Evolutionary conservation across 2,113 vertebrate genomes (phyloP).

Genomic region (Mesitornis unicolor): DNA sequence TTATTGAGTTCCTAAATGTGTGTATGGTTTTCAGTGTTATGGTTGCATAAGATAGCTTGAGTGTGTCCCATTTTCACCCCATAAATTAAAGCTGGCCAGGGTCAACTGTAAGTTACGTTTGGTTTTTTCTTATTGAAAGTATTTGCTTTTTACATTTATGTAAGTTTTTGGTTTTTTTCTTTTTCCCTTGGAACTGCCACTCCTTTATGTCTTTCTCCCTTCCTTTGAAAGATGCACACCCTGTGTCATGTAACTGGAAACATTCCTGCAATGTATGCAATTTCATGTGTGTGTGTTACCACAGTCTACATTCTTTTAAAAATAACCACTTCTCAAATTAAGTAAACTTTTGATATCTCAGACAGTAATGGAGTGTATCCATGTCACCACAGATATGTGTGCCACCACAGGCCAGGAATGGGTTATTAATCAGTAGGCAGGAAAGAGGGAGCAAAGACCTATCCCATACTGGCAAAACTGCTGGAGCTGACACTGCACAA

Average conservation of each 20-base stretch:
- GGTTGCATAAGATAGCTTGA: slow-evolving; percentile 61
- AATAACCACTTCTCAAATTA: not conserved
- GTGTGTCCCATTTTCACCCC: slow-evolving; percentile 58
- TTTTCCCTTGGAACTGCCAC: not conserved
- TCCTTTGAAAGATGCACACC: slow-evolving; percentile 39
- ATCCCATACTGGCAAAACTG: not conserved
- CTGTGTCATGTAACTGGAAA: slow-evolving; percentile 39
- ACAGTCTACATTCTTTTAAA: slow-evolving; percentile 17
- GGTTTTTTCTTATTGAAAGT: slow-evolving; percentile 49
- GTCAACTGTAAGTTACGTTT: slow-evolving; percentile 60
- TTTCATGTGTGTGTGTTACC: not conserved
- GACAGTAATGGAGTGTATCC: not conserved
- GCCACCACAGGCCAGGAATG: not conserved
- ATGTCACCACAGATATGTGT: not conserved
- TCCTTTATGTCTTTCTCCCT: slow-evolving; percentile 7
- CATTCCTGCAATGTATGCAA: slow-evolving; percentile 11
- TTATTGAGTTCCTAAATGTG: slow-evolving; percentile 31
- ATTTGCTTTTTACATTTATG: slow-evolving; percentile 51
- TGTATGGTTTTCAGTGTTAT: slow-evolving; percentile 50
- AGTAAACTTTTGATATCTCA: slow-evolving; percentile 28
- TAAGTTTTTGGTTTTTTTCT: not conserved
- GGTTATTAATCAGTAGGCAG: not conserved
- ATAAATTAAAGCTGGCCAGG: slow-evolving; percentile 58
- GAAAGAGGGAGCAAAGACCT: not conserved
- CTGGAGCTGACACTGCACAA: not conserved